phyloP scores from a whole-genome alignment of 2,888 invertebrate genomes.

The Tricholauxania praeusta region DNA sequence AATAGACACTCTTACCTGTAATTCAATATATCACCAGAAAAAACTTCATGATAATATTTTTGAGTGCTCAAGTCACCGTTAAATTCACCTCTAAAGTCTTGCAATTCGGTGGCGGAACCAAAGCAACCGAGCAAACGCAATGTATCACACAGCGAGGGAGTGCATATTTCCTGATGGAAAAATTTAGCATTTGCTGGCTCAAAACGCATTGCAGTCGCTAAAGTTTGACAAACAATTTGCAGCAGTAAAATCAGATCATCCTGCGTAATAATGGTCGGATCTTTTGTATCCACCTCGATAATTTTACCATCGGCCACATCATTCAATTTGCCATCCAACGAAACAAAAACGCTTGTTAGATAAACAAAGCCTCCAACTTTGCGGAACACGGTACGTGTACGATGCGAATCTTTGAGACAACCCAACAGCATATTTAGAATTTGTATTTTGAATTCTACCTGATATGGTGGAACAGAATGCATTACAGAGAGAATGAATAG shows the following conservation, averaged over 20 bases:
- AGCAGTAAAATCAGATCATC: constrained; percentile 81
- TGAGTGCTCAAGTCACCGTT: constrained; percentile 64
- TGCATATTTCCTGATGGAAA: constrained; percentile 96
- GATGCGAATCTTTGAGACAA: constrained; percentile 94
- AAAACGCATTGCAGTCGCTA: constrained; percentile 98
- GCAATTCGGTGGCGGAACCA: constrained; percentile 69
- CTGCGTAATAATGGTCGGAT: constrained; percentile 56
- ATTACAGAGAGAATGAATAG: constrained; percentile 89
- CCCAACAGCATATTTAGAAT: constrained; percentile 89
- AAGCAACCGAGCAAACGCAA: constrained; percentile 94
- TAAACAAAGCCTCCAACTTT: constrained; percentile 99
- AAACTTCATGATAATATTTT: constrained; percentile 77
- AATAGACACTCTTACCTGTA: constrained; percentile 50
- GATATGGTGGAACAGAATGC: constrained; percentile 88
- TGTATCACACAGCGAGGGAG: constrained; percentile 93
- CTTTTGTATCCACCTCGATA: constrained; percentile 19
- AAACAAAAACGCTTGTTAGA: constrained; percentile 93
- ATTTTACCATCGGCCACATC: constrained; percentile 66
- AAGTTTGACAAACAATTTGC: constrained; percentile 91
- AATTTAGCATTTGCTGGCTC: constrained; percentile 99
- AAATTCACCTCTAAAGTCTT: constrained; percentile 66
- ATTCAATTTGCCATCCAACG: constrained; percentile 86
- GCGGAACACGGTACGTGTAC: constrained; percentile 95
- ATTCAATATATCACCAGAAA: constrained; percentile 81
- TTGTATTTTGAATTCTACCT: constrained; percentile 87